Conservation (phyloP, 2,797 vertebrate species). For the Crax fasciolata region DNA sequence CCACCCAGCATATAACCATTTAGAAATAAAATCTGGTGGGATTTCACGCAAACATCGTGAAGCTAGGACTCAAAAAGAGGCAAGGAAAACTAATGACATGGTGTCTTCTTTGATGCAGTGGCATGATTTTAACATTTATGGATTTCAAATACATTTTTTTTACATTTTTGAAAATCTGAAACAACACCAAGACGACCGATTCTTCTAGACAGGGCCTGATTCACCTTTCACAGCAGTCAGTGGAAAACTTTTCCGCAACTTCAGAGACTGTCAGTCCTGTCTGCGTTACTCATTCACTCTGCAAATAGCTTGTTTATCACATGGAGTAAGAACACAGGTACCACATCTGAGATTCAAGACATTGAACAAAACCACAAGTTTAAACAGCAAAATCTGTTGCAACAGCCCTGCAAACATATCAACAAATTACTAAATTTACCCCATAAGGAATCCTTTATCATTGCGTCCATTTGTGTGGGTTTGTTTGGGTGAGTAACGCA, state of each 20-base stretch:
- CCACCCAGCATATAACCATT: neutral
- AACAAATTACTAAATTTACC: neutral
- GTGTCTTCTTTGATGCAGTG: neutral
- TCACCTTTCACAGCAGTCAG: neutral
- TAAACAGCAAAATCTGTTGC: neutral
- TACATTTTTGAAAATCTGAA: neutral
- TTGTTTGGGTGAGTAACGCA: neutral
- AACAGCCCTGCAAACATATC: neutral
- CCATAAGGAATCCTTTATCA: rapidly evolving
- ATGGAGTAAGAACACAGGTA: neutral
- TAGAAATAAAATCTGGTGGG: neutral
- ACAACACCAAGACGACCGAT: rapidly evolving
- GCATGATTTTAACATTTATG: neutral
- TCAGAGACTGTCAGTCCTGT: neutral
- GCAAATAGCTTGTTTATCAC: neutral
- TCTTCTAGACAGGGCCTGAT: neutral
- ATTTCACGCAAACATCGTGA: neutral
- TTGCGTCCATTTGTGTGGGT: neutral
- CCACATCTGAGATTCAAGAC: neutral
- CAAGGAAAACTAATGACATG: neutral
- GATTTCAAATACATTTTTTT: rapidly evolving
- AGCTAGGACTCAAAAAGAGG: neutral
- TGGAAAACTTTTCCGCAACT: neutral
- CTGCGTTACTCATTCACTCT: neutral
- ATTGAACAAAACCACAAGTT: neutral